Evolutionary conservation across 64 coral and sea anemone genomes (phyloP).

Genomic region (Astreopora myriophthalma): DNA sequence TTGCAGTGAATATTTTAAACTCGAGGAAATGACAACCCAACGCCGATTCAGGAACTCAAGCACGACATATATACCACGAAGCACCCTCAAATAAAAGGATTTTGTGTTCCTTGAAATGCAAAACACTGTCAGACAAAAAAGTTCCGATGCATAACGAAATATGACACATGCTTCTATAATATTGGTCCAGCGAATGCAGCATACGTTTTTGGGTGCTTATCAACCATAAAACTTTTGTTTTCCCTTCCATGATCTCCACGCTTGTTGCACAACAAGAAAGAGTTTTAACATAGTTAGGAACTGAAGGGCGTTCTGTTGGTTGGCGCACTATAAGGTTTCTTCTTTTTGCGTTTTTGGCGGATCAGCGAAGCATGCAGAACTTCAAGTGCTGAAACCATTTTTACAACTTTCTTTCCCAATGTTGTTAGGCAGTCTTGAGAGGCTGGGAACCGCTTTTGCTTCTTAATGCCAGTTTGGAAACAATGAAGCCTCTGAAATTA

Average conservation of each 20-base stretch:
- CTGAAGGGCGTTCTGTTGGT: background rate
- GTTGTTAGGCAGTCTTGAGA: no score
- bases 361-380: background rate
- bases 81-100: background rate
- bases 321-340: background rate
- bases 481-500: no score
- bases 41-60: background rate
- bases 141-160: constrained; percentile 7
- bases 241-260: background rate
- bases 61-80: background rate
- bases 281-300: background rate
- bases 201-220: background rate
- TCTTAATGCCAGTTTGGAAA: no score
- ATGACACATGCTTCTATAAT: background rate
- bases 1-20: no score
- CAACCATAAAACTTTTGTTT: background rate
- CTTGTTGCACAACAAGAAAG: background rate
- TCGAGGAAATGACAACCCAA: background rate
- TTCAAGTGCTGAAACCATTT: background rate
- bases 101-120: background rate
- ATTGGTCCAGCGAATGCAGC: background rate
- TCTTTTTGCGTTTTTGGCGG: background rate
- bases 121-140: background rate
- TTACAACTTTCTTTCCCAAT: no score
- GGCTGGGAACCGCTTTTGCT: no score